These are phyloP conservation scores for Diplosoma virens DNA, from an alignment of 23 tunicate species.

Conservation along the genomic window DNA sequence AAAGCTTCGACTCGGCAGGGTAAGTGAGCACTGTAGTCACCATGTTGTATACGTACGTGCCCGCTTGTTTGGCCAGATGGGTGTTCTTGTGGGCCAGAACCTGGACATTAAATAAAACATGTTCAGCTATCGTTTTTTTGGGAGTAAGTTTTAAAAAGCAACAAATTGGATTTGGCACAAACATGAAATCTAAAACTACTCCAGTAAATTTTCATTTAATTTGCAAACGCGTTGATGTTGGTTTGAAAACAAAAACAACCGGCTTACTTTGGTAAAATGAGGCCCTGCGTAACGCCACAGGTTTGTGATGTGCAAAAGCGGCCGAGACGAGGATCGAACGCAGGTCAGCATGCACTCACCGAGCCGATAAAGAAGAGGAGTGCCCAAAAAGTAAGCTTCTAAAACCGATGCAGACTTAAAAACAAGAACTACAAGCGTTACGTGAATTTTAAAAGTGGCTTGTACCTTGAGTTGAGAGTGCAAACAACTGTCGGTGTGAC, in stretches of 20 bases:
- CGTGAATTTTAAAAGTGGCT: too few species aligned
- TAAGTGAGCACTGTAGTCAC: conserved; percentile 26
- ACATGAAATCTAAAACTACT: too few species aligned
- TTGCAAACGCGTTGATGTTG: too few species aligned
- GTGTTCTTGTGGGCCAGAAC: conserved; percentile 31
- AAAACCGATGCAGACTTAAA: too few species aligned
- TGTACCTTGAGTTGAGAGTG: too few species aligned
- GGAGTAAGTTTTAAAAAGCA: neutral
- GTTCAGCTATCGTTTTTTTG: neutral
- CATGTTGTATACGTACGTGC: conserved; percentile 31
- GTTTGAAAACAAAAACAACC: too few species aligned
- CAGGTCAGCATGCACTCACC: conserved; percentile 44
- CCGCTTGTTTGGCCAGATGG: conserved; percentile 48
- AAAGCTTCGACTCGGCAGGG: neutral
- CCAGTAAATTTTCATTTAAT: too few species aligned
- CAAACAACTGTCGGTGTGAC: conserved; percentile 30
- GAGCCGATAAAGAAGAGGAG: conserved; percentile 39
- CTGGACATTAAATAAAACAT: conserved; percentile 4
- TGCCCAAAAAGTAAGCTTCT: conserved; percentile 7
- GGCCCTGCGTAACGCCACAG: conserved; percentile 48
- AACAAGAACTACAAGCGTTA: too few species aligned
- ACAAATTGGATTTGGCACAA: too few species aligned
- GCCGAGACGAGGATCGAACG: conserved; percentile 13
- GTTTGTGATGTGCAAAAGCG: conserved; percentile 36
- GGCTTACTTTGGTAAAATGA: conserved; percentile 43